Conservation (phyloP, 1,140 invertebrate species). For the Drosophila cardini region DNA sequence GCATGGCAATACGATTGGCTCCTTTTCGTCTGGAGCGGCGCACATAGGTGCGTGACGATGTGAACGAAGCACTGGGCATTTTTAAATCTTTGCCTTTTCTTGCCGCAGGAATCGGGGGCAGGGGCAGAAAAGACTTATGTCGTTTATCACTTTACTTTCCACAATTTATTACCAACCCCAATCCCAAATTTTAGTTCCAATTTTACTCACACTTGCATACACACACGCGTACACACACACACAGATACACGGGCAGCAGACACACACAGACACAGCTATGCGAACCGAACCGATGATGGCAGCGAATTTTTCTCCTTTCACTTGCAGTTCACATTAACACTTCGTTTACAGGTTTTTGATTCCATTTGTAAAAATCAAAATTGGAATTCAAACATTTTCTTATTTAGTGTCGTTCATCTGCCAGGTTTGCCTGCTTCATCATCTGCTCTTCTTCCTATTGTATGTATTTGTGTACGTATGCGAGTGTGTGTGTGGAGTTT, state of each 20-base stretch:
- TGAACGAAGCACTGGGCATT: conserved; percentile 96
- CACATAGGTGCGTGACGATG: conserved; percentile 93
- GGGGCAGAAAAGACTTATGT: conserved; percentile 40
- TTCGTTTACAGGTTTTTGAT: conserved; percentile 16
- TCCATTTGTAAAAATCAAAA: conserved; percentile 12
- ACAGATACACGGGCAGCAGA: conserved; percentile 31
- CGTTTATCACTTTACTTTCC: conserved; percentile 68
- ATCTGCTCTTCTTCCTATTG: conserved; percentile 73
- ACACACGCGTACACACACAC: conserved; percentile 46
- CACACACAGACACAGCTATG: conserved; percentile 47
- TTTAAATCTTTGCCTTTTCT: conserved; percentile 81
- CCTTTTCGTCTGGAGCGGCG: conserved; percentile 92
- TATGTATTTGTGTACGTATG: conserved; percentile 50
- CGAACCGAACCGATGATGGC: conserved; percentile 25
- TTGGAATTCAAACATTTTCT: conserved; percentile 26
- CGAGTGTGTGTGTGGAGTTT: conserved; percentile 65
- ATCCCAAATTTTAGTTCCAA: conserved; percentile 56
- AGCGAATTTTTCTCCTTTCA: conserved; percentile 69
- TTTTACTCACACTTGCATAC: conserved; percentile 60
- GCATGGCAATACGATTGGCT: conserved; percentile 92
- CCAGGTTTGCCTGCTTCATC: conserved; percentile 64
- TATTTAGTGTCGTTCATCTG: conserved; percentile 38
- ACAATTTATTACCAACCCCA: conserved; percentile 79
- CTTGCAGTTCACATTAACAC: conserved; percentile 38
- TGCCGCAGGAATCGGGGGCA: conserved; percentile 8